These are phyloP conservation scores for Argya squamiceps DNA, from an alignment of 2,797 vertebrate genomes.

Conservation along the genomic window DNA sequence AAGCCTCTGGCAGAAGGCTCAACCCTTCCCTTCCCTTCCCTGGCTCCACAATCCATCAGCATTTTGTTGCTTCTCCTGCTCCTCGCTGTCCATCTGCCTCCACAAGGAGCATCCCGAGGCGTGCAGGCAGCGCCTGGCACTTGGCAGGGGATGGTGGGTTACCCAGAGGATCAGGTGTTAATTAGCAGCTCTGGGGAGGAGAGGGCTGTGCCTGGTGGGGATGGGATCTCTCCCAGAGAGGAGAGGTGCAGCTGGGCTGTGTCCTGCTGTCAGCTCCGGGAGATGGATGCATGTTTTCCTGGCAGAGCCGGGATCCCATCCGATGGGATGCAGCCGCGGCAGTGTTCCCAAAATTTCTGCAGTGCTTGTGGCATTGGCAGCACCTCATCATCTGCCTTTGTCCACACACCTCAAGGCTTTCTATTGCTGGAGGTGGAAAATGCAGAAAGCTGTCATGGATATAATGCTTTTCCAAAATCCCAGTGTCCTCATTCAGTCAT, in stretches of 20 bases:
- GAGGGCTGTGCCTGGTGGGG: neutral
- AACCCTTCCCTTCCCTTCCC: neutral
- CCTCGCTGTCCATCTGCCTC: slow-evolving; percentile 22
- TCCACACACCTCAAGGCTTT: neutral
- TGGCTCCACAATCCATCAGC: no score
- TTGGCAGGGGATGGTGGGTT: neutral
- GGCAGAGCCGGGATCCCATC: neutral
- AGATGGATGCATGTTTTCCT: fast-evolving
- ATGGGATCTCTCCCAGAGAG: neutral
- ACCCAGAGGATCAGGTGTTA: fast-evolving
- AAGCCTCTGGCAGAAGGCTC: slow-evolving; percentile 42
- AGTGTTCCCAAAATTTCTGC: fast-evolving
- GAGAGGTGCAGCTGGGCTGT: neutral
- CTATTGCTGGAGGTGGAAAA: neutral
- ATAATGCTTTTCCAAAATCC: neutral
- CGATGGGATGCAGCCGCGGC: fast-evolving
- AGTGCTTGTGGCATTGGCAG: fast-evolving
- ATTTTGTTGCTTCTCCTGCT: neutral
- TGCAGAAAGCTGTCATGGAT: neutral
- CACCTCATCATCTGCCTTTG: neutral
- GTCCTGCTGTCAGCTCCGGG: fast-evolving
- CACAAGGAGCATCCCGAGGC: neutral
- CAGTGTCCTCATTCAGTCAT: neutral
- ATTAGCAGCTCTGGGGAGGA: neutral
- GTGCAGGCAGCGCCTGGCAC: neutral